Evolutionary conservation across 2,797 vertebrate species (phyloP).

Genomic region (Amniataba percoides): DNA sequence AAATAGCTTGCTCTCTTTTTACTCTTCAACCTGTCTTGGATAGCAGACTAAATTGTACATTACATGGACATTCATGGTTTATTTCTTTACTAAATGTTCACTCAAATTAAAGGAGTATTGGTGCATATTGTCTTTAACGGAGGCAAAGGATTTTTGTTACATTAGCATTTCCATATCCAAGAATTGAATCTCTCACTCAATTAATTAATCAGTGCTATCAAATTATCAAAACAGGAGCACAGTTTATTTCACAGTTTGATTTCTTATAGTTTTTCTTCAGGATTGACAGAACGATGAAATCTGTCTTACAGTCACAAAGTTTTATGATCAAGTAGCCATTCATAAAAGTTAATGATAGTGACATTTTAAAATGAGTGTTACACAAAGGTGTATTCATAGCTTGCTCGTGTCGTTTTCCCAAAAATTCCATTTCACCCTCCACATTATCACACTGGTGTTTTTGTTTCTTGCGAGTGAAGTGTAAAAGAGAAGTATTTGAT

Average conservation of each 20-base stretch:
- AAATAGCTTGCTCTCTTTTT: too few relatives aligned
- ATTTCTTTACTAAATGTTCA: not conserved
- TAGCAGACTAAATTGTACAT: too few relatives aligned
- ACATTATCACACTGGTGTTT: not conserved
- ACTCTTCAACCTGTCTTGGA: too few relatives aligned
- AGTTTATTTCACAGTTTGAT: too few relatives aligned
- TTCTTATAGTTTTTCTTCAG: too few relatives aligned
- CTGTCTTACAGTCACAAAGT: too few relatives aligned
- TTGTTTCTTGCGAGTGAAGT: not conserved
- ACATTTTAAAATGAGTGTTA: not conserved
- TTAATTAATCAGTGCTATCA: not conserved
- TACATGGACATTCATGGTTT: too few relatives aligned
- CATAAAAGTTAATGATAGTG: not conserved
- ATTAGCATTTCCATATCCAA: not conserved
- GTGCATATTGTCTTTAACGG: not conserved
- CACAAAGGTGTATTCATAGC: not conserved
- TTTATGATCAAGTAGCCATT: not conserved
- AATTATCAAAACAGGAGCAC: too few relatives aligned
- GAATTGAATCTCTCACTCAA: not conserved
- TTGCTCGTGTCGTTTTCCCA: not conserved
- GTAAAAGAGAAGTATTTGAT: not conserved
- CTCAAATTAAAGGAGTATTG: not conserved
- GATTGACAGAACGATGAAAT: not conserved
- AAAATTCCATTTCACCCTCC: not conserved
- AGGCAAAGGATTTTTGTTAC: not conserved